A percentile compares a stretch with the other conserved stretches of the same genome.
These are phyloP conservation scores for Glyphotaelius pellucidus DNA, from an alignment of 2,888 invertebrate species.

Conservation along the genomic window DNA sequence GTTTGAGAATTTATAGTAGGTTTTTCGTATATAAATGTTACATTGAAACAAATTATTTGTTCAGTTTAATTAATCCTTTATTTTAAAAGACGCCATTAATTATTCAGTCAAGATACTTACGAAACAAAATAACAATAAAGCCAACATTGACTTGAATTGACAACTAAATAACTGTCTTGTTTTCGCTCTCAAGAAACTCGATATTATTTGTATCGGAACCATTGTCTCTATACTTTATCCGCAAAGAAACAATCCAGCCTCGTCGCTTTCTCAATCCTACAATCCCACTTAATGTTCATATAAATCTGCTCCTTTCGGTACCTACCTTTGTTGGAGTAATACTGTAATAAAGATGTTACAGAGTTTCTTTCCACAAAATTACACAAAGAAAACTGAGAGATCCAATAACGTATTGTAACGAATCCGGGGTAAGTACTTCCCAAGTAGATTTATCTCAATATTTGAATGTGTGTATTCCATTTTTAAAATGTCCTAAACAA, in stretches of 20 bases:
- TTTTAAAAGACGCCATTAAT: not conserved
- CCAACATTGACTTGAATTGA: not conserved
- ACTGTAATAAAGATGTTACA: not conserved
- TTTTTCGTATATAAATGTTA: too few species aligned
- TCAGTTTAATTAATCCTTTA: not conserved
- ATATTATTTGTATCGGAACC: not conserved
- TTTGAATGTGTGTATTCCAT: not conserved
- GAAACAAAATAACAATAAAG: not conserved
- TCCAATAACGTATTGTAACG: not conserved
- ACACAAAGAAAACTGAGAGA: not conserved
- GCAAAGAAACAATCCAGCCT: not conserved
- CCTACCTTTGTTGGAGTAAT: not conserved
- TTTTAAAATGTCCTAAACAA: not conserved
- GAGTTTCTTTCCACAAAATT: not conserved
- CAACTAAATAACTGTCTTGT: not conserved
- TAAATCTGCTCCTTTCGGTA: not conserved
- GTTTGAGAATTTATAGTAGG: too few species aligned
- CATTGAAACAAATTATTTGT: not conserved
- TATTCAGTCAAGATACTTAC: not conserved
- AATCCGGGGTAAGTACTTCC: not conserved
- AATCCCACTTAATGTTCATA: not conserved
- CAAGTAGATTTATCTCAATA: not conserved
- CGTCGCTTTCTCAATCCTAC: not conserved
- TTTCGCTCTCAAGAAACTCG: not conserved
- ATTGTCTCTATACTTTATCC: not conserved